A percentile compares a stretch with the other conserved stretches of the same genome.
Evolutionary conservation across 2,113 vertebrate genomes (phyloP).

Genomic region (Larimichthys polyactis): DNA sequence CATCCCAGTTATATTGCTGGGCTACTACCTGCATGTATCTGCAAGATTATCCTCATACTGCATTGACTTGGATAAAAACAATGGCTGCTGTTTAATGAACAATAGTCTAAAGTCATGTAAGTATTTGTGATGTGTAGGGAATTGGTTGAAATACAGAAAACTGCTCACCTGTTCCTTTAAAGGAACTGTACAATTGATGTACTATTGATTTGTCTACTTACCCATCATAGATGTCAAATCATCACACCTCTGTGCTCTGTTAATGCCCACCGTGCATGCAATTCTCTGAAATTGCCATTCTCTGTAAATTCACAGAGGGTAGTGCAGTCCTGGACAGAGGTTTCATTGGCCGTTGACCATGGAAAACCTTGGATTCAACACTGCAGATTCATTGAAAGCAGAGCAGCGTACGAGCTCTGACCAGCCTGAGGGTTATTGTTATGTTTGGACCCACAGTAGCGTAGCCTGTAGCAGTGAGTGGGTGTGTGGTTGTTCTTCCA

Average conservation of each 20-base stretch:
- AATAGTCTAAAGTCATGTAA: background rate
- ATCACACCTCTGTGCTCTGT: background rate
- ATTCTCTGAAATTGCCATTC: background rate
- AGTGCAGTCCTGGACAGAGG: slow-evolving; percentile 24
- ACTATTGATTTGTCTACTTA: background rate
- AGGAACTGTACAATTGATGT: background rate
- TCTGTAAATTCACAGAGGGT: background rate
- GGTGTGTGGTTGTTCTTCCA: slow-evolving; percentile 60
- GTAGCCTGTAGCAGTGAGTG: slow-evolving; percentile 59
- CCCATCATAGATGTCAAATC: background rate
- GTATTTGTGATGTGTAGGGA: background rate
- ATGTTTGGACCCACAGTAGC: slow-evolving; percentile 76
- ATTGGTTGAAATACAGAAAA: background rate
- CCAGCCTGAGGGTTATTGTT: slow-evolving; percentile 72
- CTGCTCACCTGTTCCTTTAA: background rate
- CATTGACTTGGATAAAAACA: background rate
- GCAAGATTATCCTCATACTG: background rate
- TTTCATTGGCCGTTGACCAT: slow-evolving; percentile 42
- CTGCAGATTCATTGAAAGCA: slow-evolving; percentile 66
- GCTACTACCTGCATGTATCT: background rate
- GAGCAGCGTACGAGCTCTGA: slow-evolving; percentile 48
- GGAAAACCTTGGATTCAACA: slow-evolving; percentile 65
- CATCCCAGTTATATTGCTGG: background rate
- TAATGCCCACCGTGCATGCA: slow-evolving; percentile 8
- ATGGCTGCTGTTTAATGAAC: background rate